These are phyloP conservation scores for Cinara cedri DNA, from an alignment of 2,888 invertebrate species.

Conservation along the genomic window DNA sequence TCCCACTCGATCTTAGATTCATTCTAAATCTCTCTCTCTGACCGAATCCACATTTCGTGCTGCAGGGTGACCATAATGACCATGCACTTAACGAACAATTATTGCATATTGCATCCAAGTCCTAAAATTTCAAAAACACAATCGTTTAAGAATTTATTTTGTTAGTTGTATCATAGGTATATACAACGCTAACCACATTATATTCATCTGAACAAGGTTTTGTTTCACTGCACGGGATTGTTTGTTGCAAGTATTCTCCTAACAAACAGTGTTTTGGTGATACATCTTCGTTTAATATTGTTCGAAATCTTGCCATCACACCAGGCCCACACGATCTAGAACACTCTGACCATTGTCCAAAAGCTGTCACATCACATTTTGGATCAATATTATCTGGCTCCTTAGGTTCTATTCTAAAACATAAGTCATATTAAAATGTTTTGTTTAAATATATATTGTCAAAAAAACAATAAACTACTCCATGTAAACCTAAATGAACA, in stretches of 20 bases:
- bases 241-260: slow-evolving; percentile 61
- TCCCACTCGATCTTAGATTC: neutral
- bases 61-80: slow-evolving; percentile 78
- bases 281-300: slow-evolving; percentile 71
- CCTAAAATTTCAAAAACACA: neutral
- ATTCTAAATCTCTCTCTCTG: slow-evolving; percentile 64
- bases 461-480: too few species aligned
- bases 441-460: neutral
- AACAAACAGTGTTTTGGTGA: slow-evolving; percentile 76
- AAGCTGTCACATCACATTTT: slow-evolving; percentile 79
- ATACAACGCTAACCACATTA: neutral
- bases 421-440: neutral
- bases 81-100: slow-evolving; percentile 67
- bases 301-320: slow-evolving; percentile 75
- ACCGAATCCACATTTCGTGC: slow-evolving; percentile 86
- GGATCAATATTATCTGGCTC: slow-evolving; percentile 27
- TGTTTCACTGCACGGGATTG: slow-evolving; percentile 60
- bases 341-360: slow-evolving; percentile 79
- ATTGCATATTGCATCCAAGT: slow-evolving; percentile 27
- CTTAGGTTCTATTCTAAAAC: slow-evolving; percentile 7
- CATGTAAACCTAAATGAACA: too few species aligned
- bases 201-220: slow-evolving; percentile 28
- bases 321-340: slow-evolving; percentile 89
- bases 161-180: neutral
- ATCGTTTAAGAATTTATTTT: neutral